A percentile compares a stretch with the other conserved stretches of the same genome.
phyloP scores from a whole-genome alignment of 35 echinoderm and acorn worm genomes.

The Heliocidaris erythrogramma region DNA sequence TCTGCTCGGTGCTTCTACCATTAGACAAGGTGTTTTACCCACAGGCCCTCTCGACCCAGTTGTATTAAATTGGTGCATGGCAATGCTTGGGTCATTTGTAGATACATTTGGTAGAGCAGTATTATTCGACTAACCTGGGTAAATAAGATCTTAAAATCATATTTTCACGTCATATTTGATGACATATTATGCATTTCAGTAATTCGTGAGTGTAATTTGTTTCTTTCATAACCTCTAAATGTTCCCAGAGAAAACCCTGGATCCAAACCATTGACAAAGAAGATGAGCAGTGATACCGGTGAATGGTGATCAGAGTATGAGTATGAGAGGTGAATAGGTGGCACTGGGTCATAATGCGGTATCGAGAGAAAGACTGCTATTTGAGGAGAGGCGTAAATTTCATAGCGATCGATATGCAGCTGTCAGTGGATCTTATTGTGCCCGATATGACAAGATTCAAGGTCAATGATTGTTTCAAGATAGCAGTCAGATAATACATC shows the following conservation, averaged over 20 bases:
- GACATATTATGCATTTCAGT: too few relatives aligned
- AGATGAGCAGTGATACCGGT: neutral
- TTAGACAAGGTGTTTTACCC: too few relatives aligned
- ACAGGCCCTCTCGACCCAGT: too few relatives aligned
- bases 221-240: neutral
- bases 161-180: too few relatives aligned
- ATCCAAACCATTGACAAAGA: neutral
- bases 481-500: neutral
- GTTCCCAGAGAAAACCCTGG: neutral
- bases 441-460: neutral
- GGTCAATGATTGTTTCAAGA: neutral
- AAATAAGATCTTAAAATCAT: too few relatives aligned
- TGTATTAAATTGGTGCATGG: too few relatives aligned
- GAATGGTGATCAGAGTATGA: neutral
- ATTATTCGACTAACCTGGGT: too few relatives aligned
- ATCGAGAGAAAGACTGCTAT: neutral
- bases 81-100: too few relatives aligned
- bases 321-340: neutral
- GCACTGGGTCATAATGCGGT: neutral
- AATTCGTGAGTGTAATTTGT: too few relatives aligned
- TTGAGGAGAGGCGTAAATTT: neutral
- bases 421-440: neutral
- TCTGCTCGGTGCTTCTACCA: too few relatives aligned
- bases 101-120: too few relatives aligned
- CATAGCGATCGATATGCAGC: constrained; percentile 8